Evolutionary conservation across 1,140 invertebrate genomes (phyloP), one percentile per base, ranked within the genome.

Genomic region (Agrypnia vestita): DNA sequence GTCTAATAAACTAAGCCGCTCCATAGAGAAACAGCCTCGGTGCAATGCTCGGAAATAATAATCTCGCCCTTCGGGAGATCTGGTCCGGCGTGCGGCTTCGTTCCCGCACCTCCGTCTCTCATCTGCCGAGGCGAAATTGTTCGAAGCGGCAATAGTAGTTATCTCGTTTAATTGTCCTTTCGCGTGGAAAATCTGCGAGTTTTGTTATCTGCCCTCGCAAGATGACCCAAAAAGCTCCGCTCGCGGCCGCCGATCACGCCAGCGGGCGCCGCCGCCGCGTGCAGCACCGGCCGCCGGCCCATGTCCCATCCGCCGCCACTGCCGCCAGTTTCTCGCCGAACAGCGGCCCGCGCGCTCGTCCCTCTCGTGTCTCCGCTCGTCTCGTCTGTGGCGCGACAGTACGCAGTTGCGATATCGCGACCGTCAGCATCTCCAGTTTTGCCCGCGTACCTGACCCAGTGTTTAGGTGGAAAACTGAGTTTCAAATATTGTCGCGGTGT

Each of bases 221-320:
- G 78, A 75, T 80, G 78, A 80, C 78, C 78, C 78, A 80, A 74
- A 76, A 80, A 80, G 15, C 56, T 44, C 25, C n/a, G 71, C n/a
- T 59, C 25, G 51, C 53, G 35, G 49, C 43, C 72, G 15, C 67
- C 15, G 72, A 75, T 61, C 78, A 64, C 46, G 59, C 46, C 12
- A 44, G 12, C 78, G 17, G 59, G 13, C 21, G 73, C 67, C 15
- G 15, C 13, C 44, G 51, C 0, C 69, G 25, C 69, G 47, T 53
- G 62, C 49, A 43, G 17, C 56, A 59, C 59, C n/a, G 11, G 3
- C 53, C 53, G 69, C 15, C 25, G 17, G 85, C 84, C 85, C 75
- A 9, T n/a, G n/a, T n/a, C n/a, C n/a, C n/a, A n/a, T n/a, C 49
- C 21, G 11, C 25, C 25, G 35, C 13, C 49, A 10, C 9, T 73